Evolutionary conservation across 2,888 invertebrate species (phyloP).

Genomic region (Dolomedes plantarius): DNA sequence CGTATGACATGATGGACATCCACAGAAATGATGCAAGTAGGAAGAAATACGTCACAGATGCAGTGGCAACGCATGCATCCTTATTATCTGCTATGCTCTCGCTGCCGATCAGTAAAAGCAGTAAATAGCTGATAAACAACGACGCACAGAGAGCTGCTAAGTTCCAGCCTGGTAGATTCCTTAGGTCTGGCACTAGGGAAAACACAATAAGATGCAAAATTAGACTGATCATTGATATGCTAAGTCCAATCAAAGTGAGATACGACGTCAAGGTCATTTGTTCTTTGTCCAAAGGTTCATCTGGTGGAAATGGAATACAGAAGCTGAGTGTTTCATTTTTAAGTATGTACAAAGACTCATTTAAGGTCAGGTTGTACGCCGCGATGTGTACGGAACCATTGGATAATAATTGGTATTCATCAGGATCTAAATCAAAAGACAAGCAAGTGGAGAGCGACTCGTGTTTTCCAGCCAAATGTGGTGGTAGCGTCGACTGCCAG

Average conservation of each 20-base stretch:
- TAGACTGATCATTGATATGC: conserved; percentile 61
- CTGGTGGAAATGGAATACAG: conserved; percentile 18
- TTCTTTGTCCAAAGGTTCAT: neutral
- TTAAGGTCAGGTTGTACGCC: conserved; percentile 35
- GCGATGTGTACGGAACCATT: conserved; percentile 51
- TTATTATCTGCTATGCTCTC: neutral
- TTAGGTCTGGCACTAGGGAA: conserved; percentile 74
- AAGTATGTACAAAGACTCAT: conserved; percentile 31
- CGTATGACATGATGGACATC: conserved; percentile 63
- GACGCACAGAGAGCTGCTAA: conserved; percentile 77
- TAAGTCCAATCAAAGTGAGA: conserved; percentile 75
- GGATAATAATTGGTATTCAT: conserved; percentile 43
- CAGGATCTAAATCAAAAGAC: conserved; percentile 2
- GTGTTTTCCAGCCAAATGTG: neutral
- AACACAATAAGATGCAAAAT: conserved; percentile 54
- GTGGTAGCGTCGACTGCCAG: too few species aligned
- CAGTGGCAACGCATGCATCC: conserved; percentile 72
- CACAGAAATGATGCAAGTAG: conserved; percentile 63
- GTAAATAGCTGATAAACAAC: conserved; percentile 57
- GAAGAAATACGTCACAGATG: conserved; percentile 65
- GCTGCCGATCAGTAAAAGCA: conserved; percentile 74
- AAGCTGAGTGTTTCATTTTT: conserved; percentile 1
- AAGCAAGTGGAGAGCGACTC: conserved; percentile 7
- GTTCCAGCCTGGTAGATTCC: conserved; percentile 75
- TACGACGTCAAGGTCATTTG: conserved; percentile 72